Conservation (phyloP, 2,113 vertebrate species). For the Percopsis transmontana region DNA sequence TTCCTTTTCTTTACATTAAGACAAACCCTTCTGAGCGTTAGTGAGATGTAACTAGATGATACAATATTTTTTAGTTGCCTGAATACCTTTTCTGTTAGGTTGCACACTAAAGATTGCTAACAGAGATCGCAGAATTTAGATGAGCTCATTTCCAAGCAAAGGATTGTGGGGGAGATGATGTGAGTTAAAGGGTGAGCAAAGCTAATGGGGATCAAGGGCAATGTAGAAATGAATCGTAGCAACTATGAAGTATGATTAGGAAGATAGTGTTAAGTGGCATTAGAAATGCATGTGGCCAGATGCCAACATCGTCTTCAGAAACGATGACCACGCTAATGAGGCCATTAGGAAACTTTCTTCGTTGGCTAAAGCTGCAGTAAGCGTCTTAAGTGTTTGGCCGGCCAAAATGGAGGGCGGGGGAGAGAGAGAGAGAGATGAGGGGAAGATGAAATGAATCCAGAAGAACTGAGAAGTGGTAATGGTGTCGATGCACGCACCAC, state of each 20-base stretch:
- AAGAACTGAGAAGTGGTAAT: slow-evolving; percentile 14
- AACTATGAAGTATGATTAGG: too few species aligned
- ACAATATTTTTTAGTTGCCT: not conserved
- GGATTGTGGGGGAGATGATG: not conserved
- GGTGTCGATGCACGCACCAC: slow-evolving; percentile 13
- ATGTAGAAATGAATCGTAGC: not conserved
- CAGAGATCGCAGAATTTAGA: slow-evolving; percentile 20
- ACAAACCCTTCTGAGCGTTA: too few species aligned
- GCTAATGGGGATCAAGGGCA: slow-evolving; percentile 6
- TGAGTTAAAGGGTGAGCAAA: slow-evolving; percentile 10
- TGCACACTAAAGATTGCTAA: slow-evolving; percentile 1
- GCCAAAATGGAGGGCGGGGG: not conserved
- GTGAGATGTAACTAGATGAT: not conserved
- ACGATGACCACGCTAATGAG: slow-evolving; percentile 30
- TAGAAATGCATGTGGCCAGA: too few species aligned
- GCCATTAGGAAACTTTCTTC: slow-evolving; percentile 28
- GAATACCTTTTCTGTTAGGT: too few species aligned
- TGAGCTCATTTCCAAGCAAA: slow-evolving; percentile 21
- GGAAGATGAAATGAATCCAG: not conserved
- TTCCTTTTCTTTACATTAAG: too few species aligned
- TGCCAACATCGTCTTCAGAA: not conserved
- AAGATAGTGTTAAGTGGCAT: too few species aligned
- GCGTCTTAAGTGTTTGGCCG: not conserved
- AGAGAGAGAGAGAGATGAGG: not conserved
- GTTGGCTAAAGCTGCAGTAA: too few species aligned